Evolutionary conservation across 2,888 invertebrate genomes (phyloP), one percentile per base, ranked within the genome.

Genomic region (Lasioglossum vierecki): DNA sequence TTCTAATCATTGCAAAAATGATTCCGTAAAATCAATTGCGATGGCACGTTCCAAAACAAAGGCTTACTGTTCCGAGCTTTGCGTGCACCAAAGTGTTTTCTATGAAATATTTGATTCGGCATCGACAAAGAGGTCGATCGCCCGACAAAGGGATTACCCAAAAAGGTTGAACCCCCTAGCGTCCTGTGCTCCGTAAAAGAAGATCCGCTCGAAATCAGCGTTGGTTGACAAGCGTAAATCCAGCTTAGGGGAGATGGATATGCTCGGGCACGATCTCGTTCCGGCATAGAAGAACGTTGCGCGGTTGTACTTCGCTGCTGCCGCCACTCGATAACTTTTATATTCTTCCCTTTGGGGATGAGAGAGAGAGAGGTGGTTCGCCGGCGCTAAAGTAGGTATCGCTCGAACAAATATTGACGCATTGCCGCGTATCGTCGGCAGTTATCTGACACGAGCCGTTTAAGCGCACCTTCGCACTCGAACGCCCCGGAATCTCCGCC

Each of bases 321-420:
- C 85, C 70, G 53, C n/a, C n/a, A 85, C 83, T 80, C 88, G 57
- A 83, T 88, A 76, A 79, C 79, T 71, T 89, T 84, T 80, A 79
- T 78, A 80, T 80, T 85, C 79, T 44, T 82, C 72, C 68, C 68
- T 71, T 57, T 44, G 70, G 77, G 8, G 44, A 13, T 8, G 53
- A 22, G 53, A 53, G 53, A 22, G 22, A 22, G 53, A 22, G 53
- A 75, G 75, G 35, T 68, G 60, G 30, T 63, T 26, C 44, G 77
- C 49, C 63, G 18, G 70, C 46, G 76, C 30, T 22, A 79, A 80
- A 83, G 79, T 84, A 57, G 68, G 49, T 75, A 77, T 78, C 66
- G 46, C 6, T 71, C 18, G 66, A 60, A 87, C 80, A 87, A 83
- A 80, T 83, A 85, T 85, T 85, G 87, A 81, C 88, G 76, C 82